Base-by-base conservation (phyloP, 2,113 vertebrate species). In the Psophia crepitans region DNA sequence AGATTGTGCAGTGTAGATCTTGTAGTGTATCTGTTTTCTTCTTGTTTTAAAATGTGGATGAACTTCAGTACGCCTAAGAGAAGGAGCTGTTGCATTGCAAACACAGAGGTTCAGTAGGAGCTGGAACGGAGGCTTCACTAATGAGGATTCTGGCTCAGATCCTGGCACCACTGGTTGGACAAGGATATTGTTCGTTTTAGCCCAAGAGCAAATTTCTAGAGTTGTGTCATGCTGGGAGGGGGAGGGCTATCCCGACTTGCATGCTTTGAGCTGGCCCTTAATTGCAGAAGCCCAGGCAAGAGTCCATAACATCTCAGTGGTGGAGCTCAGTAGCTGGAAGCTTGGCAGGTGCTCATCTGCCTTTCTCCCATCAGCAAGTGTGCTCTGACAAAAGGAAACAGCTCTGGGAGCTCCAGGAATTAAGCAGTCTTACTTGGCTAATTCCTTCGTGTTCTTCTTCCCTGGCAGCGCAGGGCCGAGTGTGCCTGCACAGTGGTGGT, bases 131-230 rank as follows among this genome's bases (percentile, higher is more conserved):
- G 76, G 22, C 48, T 27, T 91, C 41, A 6, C 69, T 97, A 89
- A 93, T 68, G 87, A 95, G 86, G 84, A 71, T 95, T 95, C 74
- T 97, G 96, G 95, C 95, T 92, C 73, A 12, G 28, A 87, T 78
- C 74, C 80, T 92, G 94, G 96, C 89, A 92, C 80, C 90, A 90
- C 96, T 94, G 90, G 92, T 93, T 91, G 89, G 96, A 93, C 92
- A 64, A 93, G 97, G 94, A 95, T 95, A 91, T 89, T 87, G 89
- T 92, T 97, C 66, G 0, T 39, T 96, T 92, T 82, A 96, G 90
- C 95, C 90, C 44, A 91, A 51, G 94, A 97, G 92, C 94, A 92
- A 92, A 95, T 92, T 84, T 92, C 77, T 92, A 5, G 77, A 76
- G 53, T 78, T 95, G 80, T 91, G 86, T 95, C 84, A 77, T 81